Conservation (phyloP, 1,140 invertebrate species). For the Ceratosolen fusciceps region DNA sequence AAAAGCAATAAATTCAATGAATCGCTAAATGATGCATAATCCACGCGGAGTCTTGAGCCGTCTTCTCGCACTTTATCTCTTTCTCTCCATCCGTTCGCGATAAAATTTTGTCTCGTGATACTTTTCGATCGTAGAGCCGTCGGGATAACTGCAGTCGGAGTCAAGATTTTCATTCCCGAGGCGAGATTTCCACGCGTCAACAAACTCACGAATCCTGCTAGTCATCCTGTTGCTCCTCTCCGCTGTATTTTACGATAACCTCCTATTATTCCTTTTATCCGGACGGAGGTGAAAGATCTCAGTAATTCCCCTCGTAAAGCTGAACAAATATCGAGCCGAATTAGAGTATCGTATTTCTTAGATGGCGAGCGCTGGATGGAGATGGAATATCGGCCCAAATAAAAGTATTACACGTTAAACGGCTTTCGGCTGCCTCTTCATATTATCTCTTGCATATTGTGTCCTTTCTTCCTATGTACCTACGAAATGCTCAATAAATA, state of each 20-base stretch:
- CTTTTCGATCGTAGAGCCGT: neutral
- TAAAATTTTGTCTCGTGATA: conserved; percentile 8
- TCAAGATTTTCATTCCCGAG: neutral
- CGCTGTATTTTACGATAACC: neutral
- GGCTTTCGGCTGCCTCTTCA: too few species aligned
- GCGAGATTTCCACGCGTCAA: neutral
- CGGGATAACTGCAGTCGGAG: neutral
- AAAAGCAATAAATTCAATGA: conserved; percentile 8
- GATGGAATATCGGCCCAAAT: too few species aligned
- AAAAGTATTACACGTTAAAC: too few species aligned
- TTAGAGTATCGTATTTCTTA: too few species aligned
- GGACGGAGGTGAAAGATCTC: too few species aligned
- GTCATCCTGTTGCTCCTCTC: conserved; percentile 6
- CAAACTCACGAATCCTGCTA: conserved; percentile 7
- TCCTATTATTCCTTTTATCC: too few species aligned
- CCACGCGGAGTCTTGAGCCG: neutral
- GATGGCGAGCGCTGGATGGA: too few species aligned
- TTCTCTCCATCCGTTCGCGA: neutral
- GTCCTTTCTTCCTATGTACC: too few species aligned
- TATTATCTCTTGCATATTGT: too few species aligned
- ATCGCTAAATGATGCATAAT: neutral
- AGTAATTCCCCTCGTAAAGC: too few species aligned
- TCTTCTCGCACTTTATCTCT: neutral
- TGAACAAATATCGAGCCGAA: too few species aligned
- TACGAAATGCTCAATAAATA: too few species aligned